Evolutionary conservation across 2,888 invertebrate genomes (phyloP).

Genomic region (Himalopsyche tibetana): DNA sequence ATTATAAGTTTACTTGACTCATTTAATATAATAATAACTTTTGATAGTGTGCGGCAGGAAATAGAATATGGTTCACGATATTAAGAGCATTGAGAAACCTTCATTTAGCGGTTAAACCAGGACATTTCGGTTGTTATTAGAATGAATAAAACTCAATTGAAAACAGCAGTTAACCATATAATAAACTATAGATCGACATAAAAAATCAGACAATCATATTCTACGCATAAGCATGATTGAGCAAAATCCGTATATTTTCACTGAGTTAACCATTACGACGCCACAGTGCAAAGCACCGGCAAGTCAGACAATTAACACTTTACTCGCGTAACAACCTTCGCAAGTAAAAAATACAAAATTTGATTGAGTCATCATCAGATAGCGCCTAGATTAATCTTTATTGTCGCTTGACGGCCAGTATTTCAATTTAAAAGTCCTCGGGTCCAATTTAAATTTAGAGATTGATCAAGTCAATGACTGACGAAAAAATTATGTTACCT

Average conservation of each 20-base stretch:
- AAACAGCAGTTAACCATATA: neutral
- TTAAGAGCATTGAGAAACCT: too few relatives aligned
- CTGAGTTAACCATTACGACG: neutral
- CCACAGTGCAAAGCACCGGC: neutral
- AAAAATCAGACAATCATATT: neutral
- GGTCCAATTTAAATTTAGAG: constrained; percentile 8
- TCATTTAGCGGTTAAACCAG: too few relatives aligned
- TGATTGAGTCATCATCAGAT: constrained; percentile 26
- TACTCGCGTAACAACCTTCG: constrained; percentile 11
- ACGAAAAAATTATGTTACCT: constrained; percentile 1
- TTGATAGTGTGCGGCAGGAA: too few relatives aligned
- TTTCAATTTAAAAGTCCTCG: constrained; percentile 34
- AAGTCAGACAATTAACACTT: constrained; percentile 7
- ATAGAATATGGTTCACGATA: too few relatives aligned
- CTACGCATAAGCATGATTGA: neutral
- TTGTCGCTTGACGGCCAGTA: constrained; percentile 18
- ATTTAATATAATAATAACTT: neutral
- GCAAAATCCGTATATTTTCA: neutral
- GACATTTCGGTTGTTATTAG: too few relatives aligned
- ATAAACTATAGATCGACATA: neutral
- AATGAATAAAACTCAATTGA: neutral
- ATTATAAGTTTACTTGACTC: neutral
- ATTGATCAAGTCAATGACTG: constrained; percentile 7
- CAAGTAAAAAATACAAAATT: neutral
- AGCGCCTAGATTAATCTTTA: constrained; percentile 9